phyloP scores from a whole-genome alignment of 2,888 invertebrate genomes.

The Poecilus cupreus region DNA sequence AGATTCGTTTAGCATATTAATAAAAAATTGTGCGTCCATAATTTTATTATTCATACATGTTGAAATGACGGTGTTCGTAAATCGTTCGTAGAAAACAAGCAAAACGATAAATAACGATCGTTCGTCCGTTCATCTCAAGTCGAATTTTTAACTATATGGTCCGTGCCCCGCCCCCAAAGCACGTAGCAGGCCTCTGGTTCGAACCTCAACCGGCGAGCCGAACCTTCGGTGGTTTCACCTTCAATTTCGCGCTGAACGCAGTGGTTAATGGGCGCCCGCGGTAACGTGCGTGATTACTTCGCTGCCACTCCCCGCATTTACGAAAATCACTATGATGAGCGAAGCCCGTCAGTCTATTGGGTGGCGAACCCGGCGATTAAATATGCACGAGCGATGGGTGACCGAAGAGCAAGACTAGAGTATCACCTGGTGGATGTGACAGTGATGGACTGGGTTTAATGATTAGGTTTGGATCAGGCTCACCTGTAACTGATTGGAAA shows the following conservation, averaged over 20 bases:
- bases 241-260: conserved; percentile 33
- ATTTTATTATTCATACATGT: conserved; percentile 39
- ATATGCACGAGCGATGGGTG: conserved; percentile 45
- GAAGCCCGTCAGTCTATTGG: conserved; percentile 59
- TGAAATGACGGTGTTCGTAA: neutral
- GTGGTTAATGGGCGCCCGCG: conserved; percentile 51
- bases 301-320: conserved; percentile 65
- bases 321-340: conserved; percentile 65
- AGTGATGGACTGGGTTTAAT: neutral
- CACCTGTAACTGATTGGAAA: conserved; percentile 16
- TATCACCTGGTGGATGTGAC: neutral
- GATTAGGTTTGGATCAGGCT: neutral
- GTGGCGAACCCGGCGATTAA: conserved; percentile 43
- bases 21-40: neutral
- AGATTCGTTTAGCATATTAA: neutral
- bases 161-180: conserved; percentile 48
- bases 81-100: conserved; percentile 5
- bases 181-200: neutral
- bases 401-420: conserved; percentile 6
- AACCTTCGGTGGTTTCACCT: conserved; percentile 22
- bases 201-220: neutral
- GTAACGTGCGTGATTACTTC: conserved; percentile 51
- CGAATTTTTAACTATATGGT: conserved; percentile 52
- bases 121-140: neutral
- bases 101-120: conserved; percentile 45